Evolutionary conservation across 2,797 vertebrate genomes (phyloP).

Genomic region (Acanthurus tractus): DNA sequence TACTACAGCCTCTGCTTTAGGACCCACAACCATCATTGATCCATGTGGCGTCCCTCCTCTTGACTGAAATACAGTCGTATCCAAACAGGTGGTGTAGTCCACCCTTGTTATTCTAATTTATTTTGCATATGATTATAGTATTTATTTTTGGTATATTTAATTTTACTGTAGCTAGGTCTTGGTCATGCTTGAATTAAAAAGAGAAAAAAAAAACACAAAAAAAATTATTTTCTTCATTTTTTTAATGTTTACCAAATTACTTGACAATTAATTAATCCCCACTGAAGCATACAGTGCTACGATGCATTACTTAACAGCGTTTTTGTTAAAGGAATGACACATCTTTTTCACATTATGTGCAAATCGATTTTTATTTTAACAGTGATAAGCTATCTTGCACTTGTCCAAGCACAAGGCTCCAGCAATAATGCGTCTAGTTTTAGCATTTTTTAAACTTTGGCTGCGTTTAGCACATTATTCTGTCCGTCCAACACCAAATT

Average conservation of each 20-base stretch:
- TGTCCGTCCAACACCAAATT: slow-evolving; percentile 71
- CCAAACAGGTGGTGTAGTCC: slow-evolving; percentile 68
- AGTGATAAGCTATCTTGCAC: slow-evolving; percentile 73
- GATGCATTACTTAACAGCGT: slow-evolving; percentile 34
- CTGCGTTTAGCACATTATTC: slow-evolving; percentile 34
- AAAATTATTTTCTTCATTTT: neutral
- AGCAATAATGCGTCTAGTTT: slow-evolving; percentile 80
- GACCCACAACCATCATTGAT: slow-evolving; percentile 58
- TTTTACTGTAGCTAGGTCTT: slow-evolving; percentile 72
- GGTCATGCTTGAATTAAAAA: slow-evolving; percentile 67
- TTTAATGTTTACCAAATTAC: slow-evolving; percentile 47
- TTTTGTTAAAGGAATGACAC: slow-evolving; percentile 46
- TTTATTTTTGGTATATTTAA: slow-evolving; percentile 86
- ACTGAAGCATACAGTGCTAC: slow-evolving; percentile 51
- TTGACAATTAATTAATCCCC: slow-evolving; percentile 40
- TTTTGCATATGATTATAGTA: slow-evolving; percentile 82
- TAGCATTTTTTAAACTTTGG: slow-evolving; percentile 51
- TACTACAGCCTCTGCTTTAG: slow-evolving; percentile 62
- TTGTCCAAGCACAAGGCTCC: slow-evolving; percentile 81
- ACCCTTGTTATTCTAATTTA: slow-evolving; percentile 77
- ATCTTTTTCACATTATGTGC: slow-evolving; percentile 53
- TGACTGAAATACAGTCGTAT: slow-evolving; percentile 53
- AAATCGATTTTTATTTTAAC: slow-evolving; percentile 56
- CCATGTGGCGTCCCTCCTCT: slow-evolving; percentile 55
- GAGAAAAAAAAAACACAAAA: slow-evolving; percentile 30